Evolutionary conservation across 1,140 invertebrate species (phyloP).

Genomic region (Zaprionus africanus): DNA sequence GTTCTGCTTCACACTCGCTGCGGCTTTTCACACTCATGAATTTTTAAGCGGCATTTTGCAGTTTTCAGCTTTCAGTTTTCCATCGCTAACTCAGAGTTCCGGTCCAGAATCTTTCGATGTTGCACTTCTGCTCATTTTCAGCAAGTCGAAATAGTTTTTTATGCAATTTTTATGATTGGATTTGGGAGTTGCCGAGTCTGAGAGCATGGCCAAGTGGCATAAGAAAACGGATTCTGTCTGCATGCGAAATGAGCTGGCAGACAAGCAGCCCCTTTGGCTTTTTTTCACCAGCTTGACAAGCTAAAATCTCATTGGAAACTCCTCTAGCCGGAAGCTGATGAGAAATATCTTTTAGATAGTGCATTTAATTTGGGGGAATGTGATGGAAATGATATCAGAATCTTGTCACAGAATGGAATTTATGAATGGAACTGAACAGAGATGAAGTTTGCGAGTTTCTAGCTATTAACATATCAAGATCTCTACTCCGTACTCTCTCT

Average conservation of each 20-base stretch:
- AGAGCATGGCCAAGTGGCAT: slow-evolving; percentile 25
- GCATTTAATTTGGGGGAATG: neutral
- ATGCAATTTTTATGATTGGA: slow-evolving; percentile 61
- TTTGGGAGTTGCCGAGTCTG: slow-evolving; percentile 41
- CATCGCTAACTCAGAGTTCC: neutral
- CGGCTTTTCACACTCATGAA: slow-evolving; percentile 58
- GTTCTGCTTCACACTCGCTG: slow-evolving; percentile 29
- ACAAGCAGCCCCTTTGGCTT: neutral
- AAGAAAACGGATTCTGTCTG: slow-evolving; percentile 29
- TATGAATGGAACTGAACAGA: neutral
- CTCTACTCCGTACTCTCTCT: neutral
- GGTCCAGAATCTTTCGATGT: slow-evolving; percentile 25
- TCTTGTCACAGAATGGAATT: neutral
- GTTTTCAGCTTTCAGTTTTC: slow-evolving; percentile 40
- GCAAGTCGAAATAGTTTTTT: slow-evolving; percentile 51
- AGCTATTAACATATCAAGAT: neutral
- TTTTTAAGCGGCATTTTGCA: slow-evolving; percentile 59
- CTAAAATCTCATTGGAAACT: slow-evolving; percentile 10
- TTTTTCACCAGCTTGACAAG: slow-evolving; percentile 6
- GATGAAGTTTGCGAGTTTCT: no score
- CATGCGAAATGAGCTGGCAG: slow-evolving; percentile 35
- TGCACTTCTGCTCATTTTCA: slow-evolving; percentile 36
- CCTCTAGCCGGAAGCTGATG: neutral
- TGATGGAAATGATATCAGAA: neutral
- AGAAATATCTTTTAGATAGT: slow-evolving; percentile 1